Conservation (phyloP, 2,888 invertebrate genomes). For the Zootermopsis nevadensis region DNA sequence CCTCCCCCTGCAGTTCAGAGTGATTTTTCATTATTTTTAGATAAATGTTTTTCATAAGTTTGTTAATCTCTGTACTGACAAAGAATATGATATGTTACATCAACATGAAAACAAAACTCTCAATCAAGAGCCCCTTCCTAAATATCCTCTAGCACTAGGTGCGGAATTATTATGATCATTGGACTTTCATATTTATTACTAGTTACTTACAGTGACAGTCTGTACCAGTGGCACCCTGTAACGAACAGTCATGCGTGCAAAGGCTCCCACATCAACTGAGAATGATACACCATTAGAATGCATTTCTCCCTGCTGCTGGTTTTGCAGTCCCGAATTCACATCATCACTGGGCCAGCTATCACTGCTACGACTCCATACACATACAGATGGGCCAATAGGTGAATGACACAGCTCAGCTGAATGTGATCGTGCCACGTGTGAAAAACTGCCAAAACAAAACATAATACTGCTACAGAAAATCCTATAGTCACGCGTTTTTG, state of each 20-base stretch:
- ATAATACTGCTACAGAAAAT: neutral
- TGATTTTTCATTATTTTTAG: no score
- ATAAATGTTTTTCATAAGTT: no score
- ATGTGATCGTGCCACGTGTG: conserved; percentile 43
- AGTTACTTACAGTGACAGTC: conserved; percentile 49
- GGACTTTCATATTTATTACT: no score
- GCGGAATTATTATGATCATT: no score
- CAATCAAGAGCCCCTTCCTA: no score
- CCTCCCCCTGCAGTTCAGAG: no score
- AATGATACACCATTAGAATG: conserved; percentile 34
- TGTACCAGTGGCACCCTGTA: conserved; percentile 51
- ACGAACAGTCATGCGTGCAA: conserved; percentile 47
- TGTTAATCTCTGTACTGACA: no score
- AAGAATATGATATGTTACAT: no score
- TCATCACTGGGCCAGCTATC: conserved; percentile 18
- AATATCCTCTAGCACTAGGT: no score
- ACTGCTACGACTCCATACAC: conserved; percentile 10
- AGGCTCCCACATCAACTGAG: conserved; percentile 51
- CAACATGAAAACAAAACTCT: no score
- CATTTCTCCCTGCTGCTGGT: conserved; percentile 9
- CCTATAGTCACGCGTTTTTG: neutral
- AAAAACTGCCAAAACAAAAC: conserved; percentile 57
- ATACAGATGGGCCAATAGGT: conserved; percentile 4
- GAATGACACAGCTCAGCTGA: conserved; percentile 33
- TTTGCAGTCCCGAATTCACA: neutral